Conservation (phyloP, 2,888 invertebrate species). For the Entomobrya proxima region DNA sequence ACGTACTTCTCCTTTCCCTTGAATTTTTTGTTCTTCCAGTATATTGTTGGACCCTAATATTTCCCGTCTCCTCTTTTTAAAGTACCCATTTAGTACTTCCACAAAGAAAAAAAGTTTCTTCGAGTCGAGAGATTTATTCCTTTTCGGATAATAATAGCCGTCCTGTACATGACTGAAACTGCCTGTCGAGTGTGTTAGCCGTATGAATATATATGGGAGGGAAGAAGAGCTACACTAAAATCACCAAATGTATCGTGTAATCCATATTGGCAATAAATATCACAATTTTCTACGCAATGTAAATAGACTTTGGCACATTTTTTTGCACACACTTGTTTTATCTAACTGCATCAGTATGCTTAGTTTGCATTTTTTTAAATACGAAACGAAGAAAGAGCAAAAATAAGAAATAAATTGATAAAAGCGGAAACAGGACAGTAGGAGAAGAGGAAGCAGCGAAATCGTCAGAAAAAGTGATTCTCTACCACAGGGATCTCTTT, state of each 20-base stretch:
- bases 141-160: slow-evolving; percentile 20
- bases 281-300: neutral
- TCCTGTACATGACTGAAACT: neutral
- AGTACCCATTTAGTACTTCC: neutral
- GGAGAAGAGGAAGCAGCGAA: neutral
- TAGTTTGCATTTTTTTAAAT: neutral
- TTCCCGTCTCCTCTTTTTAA: neutral
- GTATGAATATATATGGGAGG: neutral
- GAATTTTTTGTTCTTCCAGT: neutral
- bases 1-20: neutral
- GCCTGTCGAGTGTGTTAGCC: neutral
- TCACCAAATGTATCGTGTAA: slow-evolving; percentile 24
- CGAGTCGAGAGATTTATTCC: neutral
- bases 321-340: neutral
- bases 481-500: neutral
- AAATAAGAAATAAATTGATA: neutral
- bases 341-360: neutral
- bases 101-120: neutral
- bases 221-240: neutral
- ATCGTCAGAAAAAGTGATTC: neutral
- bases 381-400: neutral
- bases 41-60: neutral
- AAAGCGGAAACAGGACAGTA: neutral
- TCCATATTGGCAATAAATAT: slow-evolving; percentile 15
- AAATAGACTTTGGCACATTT: slow-evolving; percentile 10